Evolutionary conservation across 92 coral and sea anemone species (phyloP).

Genomic region (Bergia puertoricense): DNA sequence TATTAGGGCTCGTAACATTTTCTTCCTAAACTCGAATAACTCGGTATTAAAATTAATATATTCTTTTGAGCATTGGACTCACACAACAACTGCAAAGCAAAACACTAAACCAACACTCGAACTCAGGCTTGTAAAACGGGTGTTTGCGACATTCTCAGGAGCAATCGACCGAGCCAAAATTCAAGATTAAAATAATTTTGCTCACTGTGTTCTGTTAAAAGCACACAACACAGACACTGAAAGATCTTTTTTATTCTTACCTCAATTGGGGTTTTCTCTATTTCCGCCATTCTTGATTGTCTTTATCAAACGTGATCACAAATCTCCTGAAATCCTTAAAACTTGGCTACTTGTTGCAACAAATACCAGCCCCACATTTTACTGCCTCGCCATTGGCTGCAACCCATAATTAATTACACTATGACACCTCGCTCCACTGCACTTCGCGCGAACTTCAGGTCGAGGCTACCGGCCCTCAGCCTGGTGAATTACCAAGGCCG

Average conservation of each 20-base stretch:
- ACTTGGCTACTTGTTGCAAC: background rate
- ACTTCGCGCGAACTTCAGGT: background rate
- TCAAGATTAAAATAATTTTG: background rate
- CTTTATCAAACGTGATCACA: background rate
- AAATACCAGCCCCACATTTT: background rate
- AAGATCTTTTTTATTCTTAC: background rate
- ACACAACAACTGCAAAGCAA: background rate
- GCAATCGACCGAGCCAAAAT: background rate
- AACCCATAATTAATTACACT: background rate
- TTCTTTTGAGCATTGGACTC: background rate
- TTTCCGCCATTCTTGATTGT: background rate
- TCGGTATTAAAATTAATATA: background rate
- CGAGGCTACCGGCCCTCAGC: background rate
- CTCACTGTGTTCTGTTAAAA: background rate
- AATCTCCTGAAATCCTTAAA: too few relatives aligned
- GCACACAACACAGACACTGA: background rate
- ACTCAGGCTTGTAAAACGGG: background rate
- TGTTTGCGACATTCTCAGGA: background rate
- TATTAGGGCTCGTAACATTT: background rate
- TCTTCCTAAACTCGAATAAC: background rate
- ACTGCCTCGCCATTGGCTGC: background rate
- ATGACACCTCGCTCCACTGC: background rate
- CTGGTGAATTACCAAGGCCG: too few relatives aligned
- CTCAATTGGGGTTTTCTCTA: background rate
- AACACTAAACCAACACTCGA: background rate